phyloP scores from a whole-genome alignment of 2,888 invertebrate species.

The Lampropteryx suffumata region DNA sequence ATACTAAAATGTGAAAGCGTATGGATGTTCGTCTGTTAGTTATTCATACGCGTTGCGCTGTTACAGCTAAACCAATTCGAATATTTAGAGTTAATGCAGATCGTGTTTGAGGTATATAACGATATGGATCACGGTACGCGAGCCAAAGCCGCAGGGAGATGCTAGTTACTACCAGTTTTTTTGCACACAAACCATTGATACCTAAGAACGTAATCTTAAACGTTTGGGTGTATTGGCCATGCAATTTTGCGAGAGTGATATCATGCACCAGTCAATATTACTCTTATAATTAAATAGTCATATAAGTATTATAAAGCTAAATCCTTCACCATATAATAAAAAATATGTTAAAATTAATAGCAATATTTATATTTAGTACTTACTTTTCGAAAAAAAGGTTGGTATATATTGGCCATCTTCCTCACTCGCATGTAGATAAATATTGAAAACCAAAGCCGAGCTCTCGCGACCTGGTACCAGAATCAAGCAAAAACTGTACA shows the following conservation, averaged over 20 bases:
- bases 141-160: no score
- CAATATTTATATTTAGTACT: slow-evolving; percentile 49
- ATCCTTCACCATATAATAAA: slow-evolving; percentile 37
- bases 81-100: no score
- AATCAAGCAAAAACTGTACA: slow-evolving; percentile 56
- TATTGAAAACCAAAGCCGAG: slow-evolving; percentile 53
- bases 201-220: no score
- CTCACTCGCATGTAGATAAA: slow-evolving; percentile 47
- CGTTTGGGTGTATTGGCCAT: no score
- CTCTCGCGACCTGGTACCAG: slow-evolving; percentile 41
- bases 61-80: no score
- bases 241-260: background rate
- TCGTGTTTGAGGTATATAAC: no score
- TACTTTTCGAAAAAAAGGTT: slow-evolving; percentile 50
- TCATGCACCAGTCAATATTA: background rate
- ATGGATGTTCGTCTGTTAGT: no score
- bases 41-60: no score
- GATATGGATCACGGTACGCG: no score
- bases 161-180: no score
- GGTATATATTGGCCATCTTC: slow-evolving; percentile 45
- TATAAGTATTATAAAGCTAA: slow-evolving; percentile 18
- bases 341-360: slow-evolving; percentile 48
- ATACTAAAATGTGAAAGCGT: no score
- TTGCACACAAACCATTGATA: no score
- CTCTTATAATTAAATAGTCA: background rate